Base-by-base conservation (phyloP, 2,113 vertebrate species). In the Micromys minutus region DNA sequence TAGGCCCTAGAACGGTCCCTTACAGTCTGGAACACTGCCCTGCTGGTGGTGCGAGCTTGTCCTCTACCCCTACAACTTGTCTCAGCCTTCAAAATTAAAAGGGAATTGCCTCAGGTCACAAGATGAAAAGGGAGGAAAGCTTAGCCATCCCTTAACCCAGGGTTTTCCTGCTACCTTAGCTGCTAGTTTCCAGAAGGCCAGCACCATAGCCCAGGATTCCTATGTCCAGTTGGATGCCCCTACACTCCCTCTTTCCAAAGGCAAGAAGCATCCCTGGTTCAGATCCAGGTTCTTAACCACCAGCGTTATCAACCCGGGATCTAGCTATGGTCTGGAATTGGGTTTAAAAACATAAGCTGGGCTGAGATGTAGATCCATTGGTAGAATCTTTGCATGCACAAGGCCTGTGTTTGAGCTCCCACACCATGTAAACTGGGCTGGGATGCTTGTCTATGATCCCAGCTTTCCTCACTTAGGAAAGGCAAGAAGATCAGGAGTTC, bases 11-110 rank as follows among this genome's bases (percentile, higher is more conserved):
- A 52, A 89, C 65, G 16, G 26, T 45, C 42, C n/a, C 5, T 79
- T 0, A 19, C 67, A 0, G 11, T 36, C n/a, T 5, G 15, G 5
- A 8, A 3, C 2, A 26, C 55, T 31, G 39, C n/a, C 45, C 45
- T 31, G 45, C 87, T 8, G 6, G 22, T 5, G 34, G 8, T 10
- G 11, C 15, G 19, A 19, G 65, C 47, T 74, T 36, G 10, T 15
- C 0, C 71, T 2, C 0, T 3, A n/a, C 7, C 19, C 2, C 24
- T 9, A 47, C 47, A 21, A 11, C 24, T 1, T 12, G 69, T n/a
- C 39, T 61, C 72, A 22, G 13, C 39, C 74, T 65, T 59, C 21
- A 3, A 16, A 0, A 31, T 75, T 36, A 22, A 63, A 71, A 75
- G 24, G n/a, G 45, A 50, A 57, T 90, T 39, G 77, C 31, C 63